phyloP scores from a whole-genome alignment of 1,140 invertebrate species.

The Hormaphis cornu region DNA sequence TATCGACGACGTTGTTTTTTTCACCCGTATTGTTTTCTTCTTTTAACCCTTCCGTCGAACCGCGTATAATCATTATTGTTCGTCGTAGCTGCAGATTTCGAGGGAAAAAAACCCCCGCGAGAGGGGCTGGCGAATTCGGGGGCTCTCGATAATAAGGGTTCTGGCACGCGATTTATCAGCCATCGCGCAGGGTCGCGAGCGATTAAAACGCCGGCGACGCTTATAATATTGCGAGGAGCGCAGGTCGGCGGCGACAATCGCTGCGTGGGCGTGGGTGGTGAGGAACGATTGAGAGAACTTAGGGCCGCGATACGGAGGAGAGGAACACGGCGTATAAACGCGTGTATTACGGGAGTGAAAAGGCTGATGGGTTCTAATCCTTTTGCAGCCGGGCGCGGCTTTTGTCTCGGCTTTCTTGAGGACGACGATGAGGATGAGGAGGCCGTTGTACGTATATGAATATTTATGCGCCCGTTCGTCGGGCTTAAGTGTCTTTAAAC shows the following conservation, averaged over 20 bases:
- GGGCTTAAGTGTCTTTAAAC: constrained; percentile 32
- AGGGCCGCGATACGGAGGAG: not conserved
- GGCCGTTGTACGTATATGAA: constrained; percentile 17
- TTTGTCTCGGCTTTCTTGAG: constrained; percentile 16
- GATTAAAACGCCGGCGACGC: constrained; percentile 32
- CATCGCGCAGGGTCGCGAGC: constrained; percentile 14
- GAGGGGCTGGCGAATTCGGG: not conserved
- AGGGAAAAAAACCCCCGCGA: not conserved
- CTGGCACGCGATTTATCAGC: constrained; percentile 21
- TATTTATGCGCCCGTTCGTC: constrained; percentile 27
- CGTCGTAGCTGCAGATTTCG: not conserved
- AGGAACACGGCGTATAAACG: not conserved
- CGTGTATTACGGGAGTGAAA: not conserved
- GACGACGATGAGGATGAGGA: no score
- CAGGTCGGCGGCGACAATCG: not conserved
- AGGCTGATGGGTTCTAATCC: constrained; percentile 29
- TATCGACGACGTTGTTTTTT: no score
- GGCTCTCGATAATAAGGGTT: not conserved
- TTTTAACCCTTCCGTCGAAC: no score
- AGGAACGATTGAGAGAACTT: not conserved
- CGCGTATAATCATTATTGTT: no score
- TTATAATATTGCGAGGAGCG: no score
- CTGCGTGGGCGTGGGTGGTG: not conserved
- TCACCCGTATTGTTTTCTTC: no score
- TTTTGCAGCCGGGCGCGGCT: constrained; percentile 15